Evolutionary conservation across 1,140 invertebrate genomes (phyloP).

Genomic region (Scaptodrosophila lebanonensis): DNA sequence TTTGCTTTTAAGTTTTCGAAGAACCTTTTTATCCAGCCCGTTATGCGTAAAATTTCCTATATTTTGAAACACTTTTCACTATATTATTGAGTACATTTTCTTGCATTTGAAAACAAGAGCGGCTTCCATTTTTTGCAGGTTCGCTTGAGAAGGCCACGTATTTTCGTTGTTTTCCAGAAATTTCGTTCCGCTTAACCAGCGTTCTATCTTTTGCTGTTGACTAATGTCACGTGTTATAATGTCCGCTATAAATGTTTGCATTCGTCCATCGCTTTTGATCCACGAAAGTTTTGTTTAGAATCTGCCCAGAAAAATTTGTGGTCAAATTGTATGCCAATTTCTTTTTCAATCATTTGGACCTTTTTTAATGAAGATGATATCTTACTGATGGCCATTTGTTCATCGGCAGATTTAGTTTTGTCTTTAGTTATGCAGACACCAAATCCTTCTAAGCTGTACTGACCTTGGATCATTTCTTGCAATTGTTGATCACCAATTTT

Average conservation of each 20-base stretch:
- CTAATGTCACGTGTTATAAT: conserved; percentile 24
- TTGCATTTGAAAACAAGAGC: too few species aligned
- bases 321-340: not conserved
- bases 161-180: not conserved
- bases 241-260: conserved; percentile 59
- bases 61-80: not conserved
- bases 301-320: conserved; percentile 60
- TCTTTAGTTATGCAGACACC: not conserved
- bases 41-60: not conserved
- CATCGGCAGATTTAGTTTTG: too few species aligned
- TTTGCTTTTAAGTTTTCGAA: not conserved
- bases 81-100: too few species aligned
- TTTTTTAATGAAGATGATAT: too few species aligned
- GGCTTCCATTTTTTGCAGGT: too few species aligned
- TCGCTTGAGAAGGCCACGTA: too few species aligned
- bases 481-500: not conserved
- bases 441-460: not conserved
- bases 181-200: conserved; percentile 6
- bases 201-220: not conserved
- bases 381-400: too few species aligned
- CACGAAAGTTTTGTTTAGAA: conserved; percentile 59
- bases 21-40: not conserved
- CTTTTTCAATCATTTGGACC: too few species aligned
- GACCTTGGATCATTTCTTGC: not conserved
- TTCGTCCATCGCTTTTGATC: conserved; percentile 42